Evolutionary conservation across 2,888 invertebrate species (phyloP), one percentile per base, ranked within the genome.

Genomic region (Stenoptilia bipunctidactyla): DNA sequence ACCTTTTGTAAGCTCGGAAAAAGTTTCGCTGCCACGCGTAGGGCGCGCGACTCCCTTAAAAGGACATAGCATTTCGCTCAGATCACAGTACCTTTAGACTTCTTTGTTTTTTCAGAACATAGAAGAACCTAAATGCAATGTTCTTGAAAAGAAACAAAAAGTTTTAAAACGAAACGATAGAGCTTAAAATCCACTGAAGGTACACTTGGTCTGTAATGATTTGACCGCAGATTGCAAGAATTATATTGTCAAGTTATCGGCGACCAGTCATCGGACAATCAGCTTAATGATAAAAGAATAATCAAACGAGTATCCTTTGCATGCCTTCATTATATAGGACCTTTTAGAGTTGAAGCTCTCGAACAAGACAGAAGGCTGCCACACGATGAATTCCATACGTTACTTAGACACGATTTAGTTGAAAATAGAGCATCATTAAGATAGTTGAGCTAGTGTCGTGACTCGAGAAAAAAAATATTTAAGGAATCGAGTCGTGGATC

Each of bases 371-470:
- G 57, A 52, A 61, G 57, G 58, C 56, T 53, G 56, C 51, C 58
- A 63, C 56, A 53, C 58, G 56, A 51, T 49, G 56, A 54, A 63
- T 63, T 58, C 61, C 56, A 54, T 52, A 55, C 55, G 57, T 56
- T 52, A 48, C 58, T 47, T 45, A 46, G 47, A 53, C 56, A 65
- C 63, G 58, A 66, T 66, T 63, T 58, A 59, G 58, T 63, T 57
- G 51, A 61, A 70, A 69, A 67, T 65, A 58, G 70, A 62, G 52
- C 63, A 62, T 70, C 72, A 66, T 72, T 72, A 73, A 61, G 60
- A 60, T 55, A 52, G 55, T 49, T 45, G 49, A 53, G 52, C 37
- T 45, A 45, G 50, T 55, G 61, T 66, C 69, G 69, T 72, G 65
- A 73, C 65, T 56, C 40, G 41, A 45, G 49, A 47, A 49, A 53